Percentiles rank a stretch among this genome's conserved stretches.
Conservation (phyloP, 2,113 vertebrate species). For the Heterotis niloticus region DNA sequence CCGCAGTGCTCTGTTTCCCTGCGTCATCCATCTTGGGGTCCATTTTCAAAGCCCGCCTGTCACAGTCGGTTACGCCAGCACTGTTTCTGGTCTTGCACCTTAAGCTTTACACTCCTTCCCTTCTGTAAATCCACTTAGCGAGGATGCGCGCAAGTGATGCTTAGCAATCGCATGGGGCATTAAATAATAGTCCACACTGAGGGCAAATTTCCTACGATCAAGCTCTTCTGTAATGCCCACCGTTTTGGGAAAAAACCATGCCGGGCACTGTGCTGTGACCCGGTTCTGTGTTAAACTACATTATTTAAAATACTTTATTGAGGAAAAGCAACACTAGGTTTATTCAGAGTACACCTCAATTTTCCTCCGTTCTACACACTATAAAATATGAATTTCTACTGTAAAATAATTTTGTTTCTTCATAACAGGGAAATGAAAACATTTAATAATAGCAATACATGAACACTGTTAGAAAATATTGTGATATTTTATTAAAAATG, state of each 20-base stretch:
- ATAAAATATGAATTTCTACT: background rate
- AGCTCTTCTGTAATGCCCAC: no score
- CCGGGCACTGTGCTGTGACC: no score
- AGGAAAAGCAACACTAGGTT: no score
- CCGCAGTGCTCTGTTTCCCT: background rate
- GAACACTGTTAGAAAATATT: slow-evolving; percentile 80
- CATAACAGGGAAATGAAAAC: background rate
- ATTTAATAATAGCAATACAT: slow-evolving; percentile 21
- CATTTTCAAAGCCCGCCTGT: background rate
- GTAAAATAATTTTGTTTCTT: background rate
- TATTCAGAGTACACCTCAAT: no score
- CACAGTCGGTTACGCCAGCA: no score
- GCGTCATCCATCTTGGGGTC: background rate
- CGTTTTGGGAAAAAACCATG: no score
- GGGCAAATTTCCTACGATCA: no score
- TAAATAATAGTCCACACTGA: background rate
- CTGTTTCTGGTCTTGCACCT: no score
- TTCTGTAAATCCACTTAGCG: background rate
- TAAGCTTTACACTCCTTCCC: background rate
- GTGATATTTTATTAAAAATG: slow-evolving; percentile 97
- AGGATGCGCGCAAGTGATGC: no score
- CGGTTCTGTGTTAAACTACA: no score
- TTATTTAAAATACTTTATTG: no score
- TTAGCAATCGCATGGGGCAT: no score
- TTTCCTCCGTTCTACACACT: background rate